These are phyloP conservation scores for Falco peregrinus DNA, from an alignment of 2,797 vertebrate species.

Conservation along the genomic window DNA sequence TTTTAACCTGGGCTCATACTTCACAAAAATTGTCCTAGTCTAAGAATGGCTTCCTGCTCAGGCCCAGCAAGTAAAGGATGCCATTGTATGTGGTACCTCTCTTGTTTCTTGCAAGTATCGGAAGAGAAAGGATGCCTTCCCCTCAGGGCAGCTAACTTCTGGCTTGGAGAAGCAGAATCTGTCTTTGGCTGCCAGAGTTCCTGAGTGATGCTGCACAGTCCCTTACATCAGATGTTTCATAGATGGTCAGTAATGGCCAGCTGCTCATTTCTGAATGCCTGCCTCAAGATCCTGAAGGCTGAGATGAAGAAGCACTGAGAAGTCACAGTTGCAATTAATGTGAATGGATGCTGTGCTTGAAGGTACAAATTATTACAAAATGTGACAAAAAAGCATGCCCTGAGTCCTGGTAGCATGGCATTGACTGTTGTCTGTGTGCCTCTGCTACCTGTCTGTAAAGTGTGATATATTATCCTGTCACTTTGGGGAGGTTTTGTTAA, in stretches of 20 bases:
- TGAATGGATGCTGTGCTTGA: background rate
- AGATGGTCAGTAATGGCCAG: background rate
- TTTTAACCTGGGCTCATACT: background rate
- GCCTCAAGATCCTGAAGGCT: background rate
- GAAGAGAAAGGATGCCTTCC: background rate
- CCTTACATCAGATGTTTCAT: background rate
- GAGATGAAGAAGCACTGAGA: background rate
- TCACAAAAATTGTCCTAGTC: background rate
- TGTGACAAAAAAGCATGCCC: background rate
- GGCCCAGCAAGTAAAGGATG: background rate
- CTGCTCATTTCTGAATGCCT: background rate
- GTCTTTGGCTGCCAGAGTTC: background rate
- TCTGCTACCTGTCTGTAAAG: background rate
- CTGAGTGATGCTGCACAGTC: background rate
- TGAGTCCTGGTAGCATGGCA: background rate
- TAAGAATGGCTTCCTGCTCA: background rate
- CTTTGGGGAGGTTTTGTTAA: background rate
- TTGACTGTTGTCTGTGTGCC: background rate
- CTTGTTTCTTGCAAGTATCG: background rate
- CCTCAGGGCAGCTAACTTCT: background rate
- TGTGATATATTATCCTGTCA: background rate
- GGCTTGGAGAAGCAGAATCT: background rate
- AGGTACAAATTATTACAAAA: background rate
- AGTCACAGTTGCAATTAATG: background rate
- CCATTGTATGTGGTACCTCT: background rate